Conservation (phyloP, 2,888 invertebrate genomes). For the Caradrina kadenii region DNA sequence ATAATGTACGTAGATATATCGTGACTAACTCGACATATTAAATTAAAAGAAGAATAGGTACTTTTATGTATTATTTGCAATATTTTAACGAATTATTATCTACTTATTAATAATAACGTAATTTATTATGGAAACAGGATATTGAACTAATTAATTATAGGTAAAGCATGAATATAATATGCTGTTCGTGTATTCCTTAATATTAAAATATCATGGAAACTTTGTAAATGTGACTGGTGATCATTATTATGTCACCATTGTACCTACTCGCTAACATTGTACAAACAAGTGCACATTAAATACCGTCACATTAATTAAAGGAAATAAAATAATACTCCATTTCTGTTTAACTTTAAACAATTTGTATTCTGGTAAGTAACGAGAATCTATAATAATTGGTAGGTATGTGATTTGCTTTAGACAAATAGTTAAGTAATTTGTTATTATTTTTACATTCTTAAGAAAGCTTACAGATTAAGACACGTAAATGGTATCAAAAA, state of each 20-base stretch:
- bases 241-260: not conserved
- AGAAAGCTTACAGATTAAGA: too few relatives aligned
- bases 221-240: not conserved
- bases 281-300: not conserved
- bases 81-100: constrained; percentile 11
- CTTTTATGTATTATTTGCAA: not conserved
- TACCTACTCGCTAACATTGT: not conserved
- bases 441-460: too few relatives aligned
- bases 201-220: not conserved
- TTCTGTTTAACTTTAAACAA: constrained; percentile 19
- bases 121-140: too few relatives aligned
- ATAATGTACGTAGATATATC: not conserved
- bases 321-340: not conserved
- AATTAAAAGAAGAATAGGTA: not conserved
- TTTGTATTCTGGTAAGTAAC: not conserved
- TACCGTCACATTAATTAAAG: not conserved
- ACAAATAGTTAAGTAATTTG: constrained; percentile 31
- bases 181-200: too few relatives aligned
- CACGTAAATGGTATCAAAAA: too few relatives aligned
- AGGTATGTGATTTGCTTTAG: constrained; percentile 22
- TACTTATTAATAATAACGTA: too few relatives aligned
- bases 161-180: too few relatives aligned
- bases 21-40: constrained; percentile 1
- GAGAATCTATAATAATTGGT: constrained; percentile 10
- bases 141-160: too few relatives aligned